Evolutionary conservation across 2,797 vertebrate genomes (phyloP).

Genomic region (Muscicapa striata): DNA sequence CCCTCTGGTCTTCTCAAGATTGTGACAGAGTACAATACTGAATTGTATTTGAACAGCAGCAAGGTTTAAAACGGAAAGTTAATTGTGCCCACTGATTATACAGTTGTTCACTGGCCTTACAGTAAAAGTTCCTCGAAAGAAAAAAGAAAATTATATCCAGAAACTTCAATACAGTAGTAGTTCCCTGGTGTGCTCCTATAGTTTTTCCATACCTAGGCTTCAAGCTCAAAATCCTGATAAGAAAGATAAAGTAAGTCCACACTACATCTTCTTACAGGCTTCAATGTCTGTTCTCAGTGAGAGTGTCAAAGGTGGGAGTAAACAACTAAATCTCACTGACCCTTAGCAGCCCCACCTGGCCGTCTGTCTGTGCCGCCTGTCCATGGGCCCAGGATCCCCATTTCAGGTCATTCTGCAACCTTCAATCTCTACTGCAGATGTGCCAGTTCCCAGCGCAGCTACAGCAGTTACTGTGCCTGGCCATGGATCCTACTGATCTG

Average conservation of each 20-base stretch:
- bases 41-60: not conserved
- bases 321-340: not conserved
- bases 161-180: not conserved
- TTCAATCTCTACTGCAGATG: not conserved
- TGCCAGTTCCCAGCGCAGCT: not conserved
- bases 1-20: not conserved
- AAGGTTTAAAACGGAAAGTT: not conserved
- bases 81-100: not conserved
- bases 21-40: not conserved
- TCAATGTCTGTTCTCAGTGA: not conserved
- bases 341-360: not conserved
- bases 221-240: not conserved
- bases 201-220: not conserved
- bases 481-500: not conserved
- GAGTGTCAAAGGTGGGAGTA: not conserved
- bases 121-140: not conserved
- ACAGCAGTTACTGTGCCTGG: not conserved
- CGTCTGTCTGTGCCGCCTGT: accelerated
- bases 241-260: not conserved
- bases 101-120: not conserved
- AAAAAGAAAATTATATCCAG: not conserved
- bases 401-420: not conserved
- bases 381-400: not conserved
- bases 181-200: not conserved
- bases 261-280: not conserved